These are phyloP conservation scores for Rhodophaea formosa DNA, from an alignment of 2,888 invertebrate genomes.

Conservation along the genomic window DNA sequence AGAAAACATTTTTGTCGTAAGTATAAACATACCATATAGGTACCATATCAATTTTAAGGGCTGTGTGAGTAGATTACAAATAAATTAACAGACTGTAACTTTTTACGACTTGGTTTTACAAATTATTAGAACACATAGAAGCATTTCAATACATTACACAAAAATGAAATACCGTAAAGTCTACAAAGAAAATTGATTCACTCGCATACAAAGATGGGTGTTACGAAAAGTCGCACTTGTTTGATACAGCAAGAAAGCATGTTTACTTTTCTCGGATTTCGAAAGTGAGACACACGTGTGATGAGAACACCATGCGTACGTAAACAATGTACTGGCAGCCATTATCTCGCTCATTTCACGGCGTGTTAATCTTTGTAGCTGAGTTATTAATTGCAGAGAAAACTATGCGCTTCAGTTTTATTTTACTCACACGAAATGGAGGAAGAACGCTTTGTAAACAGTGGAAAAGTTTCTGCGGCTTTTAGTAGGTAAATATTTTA, in stretches of 20 bases:
- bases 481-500: too few species aligned
- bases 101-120: too few species aligned
- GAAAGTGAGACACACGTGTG: constrained; percentile 29
- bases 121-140: too few species aligned
- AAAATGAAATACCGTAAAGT: too few species aligned
- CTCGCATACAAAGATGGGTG: neutral
- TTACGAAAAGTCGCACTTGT: constrained; percentile 28
- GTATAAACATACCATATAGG: too few species aligned
- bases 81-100: too few species aligned
- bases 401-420: constrained; percentile 3
- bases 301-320: constrained; percentile 30
- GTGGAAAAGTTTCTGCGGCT: neutral
- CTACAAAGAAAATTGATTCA: neutral
- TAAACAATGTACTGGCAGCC: constrained; percentile 20
- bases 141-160: too few species aligned
- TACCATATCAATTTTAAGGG: too few species aligned
- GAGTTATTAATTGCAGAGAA: constrained; percentile 1
- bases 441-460: neutral
- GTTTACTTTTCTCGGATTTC: constrained; percentile 25
- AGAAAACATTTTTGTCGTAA: too few species aligned
- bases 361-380: constrained; percentile 14
- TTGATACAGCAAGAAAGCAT: constrained; percentile 19
- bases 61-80: too few species aligned
- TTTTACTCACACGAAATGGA: neutral
- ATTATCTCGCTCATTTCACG: constrained; percentile 34